phyloP scores from a whole-genome alignment of 2,888 invertebrate species.

The Aporophyla lueneburgensis region DNA sequence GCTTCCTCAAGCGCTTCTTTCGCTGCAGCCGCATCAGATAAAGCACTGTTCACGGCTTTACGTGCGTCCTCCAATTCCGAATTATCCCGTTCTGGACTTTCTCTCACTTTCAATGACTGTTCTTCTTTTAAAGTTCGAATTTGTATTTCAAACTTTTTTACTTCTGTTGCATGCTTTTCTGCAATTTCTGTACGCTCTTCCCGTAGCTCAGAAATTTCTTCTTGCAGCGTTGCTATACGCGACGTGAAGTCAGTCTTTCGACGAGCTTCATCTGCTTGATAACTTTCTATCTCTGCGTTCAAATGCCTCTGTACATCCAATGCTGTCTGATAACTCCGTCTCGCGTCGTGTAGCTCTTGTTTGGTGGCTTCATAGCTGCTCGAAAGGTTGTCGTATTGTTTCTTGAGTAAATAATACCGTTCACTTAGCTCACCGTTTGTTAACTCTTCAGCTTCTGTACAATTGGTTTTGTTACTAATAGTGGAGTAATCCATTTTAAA shows the following conservation, averaged over 20 bases:
- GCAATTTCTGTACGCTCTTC: conserved; percentile 79
- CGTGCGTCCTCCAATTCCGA: conserved; percentile 83
- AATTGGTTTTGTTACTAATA: conserved; percentile 85
- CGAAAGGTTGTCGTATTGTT: conserved; percentile 83
- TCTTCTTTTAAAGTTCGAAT: conserved; percentile 83
- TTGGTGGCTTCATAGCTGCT: conserved; percentile 82
- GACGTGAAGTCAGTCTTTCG: conserved; percentile 77
- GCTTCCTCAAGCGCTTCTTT: conserved; percentile 81
- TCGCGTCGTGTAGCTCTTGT: conserved; percentile 86
- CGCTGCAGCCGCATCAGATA: conserved; percentile 77
- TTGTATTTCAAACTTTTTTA: conserved; percentile 80
- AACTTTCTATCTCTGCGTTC: conserved; percentile 83
- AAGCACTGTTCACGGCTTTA: conserved; percentile 74
- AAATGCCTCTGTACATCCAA: conserved; percentile 86
- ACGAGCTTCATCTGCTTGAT: conserved; percentile 82
- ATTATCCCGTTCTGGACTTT: conserved; percentile 81
- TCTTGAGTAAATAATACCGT: conserved; percentile 83
- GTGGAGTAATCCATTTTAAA: conserved; percentile 86
- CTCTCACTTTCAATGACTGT: conserved; percentile 74
- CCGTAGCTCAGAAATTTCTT: conserved; percentile 82
- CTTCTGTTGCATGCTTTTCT: conserved; percentile 79
- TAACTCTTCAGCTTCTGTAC: conserved; percentile 82
- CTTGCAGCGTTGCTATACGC: conserved; percentile 81
- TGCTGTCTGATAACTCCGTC: conserved; percentile 85
- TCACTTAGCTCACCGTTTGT: conserved; percentile 84